phyloP scores from a whole-genome alignment of 2,797 vertebrate species.

The Pseudochromis fuscus region DNA sequence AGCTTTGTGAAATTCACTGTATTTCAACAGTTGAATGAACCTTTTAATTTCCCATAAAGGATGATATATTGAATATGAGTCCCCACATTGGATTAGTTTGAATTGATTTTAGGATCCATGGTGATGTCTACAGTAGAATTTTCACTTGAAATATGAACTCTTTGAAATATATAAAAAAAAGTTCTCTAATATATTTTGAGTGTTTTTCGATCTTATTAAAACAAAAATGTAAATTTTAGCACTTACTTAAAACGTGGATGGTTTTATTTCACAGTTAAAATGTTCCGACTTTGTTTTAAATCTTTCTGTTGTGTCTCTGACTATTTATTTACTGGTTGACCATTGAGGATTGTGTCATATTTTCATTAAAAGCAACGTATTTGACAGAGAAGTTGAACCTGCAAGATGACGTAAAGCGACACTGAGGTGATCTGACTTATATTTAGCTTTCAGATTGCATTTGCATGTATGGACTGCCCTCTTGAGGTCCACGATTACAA shows the following conservation, averaged over 20 bases:
- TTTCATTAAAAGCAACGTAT: neutral
- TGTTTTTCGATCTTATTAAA: neutral
- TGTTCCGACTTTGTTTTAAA: neutral
- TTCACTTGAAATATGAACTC: neutral
- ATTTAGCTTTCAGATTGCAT: constrained; percentile 40
- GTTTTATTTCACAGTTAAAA: neutral
- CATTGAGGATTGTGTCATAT: neutral
- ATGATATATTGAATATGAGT: constrained; percentile 10
- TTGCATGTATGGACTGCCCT: constrained; percentile 69
- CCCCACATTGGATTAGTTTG: constrained; percentile 1
- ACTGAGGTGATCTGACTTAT: constrained; percentile 1
- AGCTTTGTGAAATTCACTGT: neutral
- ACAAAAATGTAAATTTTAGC: neutral
- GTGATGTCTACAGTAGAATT: neutral
- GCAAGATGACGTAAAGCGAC: constrained; percentile 24
- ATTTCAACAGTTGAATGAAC: neutral
- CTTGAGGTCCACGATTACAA: constrained; percentile 65
- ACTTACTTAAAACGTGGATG: neutral
- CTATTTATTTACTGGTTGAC: neutral
- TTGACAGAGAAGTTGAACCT: neutral
- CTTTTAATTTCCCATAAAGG: constrained; percentile 3
- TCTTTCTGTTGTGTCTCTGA: neutral
- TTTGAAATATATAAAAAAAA: neutral
- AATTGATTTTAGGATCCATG: constrained; percentile 9
- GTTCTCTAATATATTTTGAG: neutral